A percentile compares a stretch with the other conserved stretches of the same genome.
Evolutionary conservation across 2,113 vertebrate species (phyloP).

Genomic region (Microtus oregoni): DNA sequence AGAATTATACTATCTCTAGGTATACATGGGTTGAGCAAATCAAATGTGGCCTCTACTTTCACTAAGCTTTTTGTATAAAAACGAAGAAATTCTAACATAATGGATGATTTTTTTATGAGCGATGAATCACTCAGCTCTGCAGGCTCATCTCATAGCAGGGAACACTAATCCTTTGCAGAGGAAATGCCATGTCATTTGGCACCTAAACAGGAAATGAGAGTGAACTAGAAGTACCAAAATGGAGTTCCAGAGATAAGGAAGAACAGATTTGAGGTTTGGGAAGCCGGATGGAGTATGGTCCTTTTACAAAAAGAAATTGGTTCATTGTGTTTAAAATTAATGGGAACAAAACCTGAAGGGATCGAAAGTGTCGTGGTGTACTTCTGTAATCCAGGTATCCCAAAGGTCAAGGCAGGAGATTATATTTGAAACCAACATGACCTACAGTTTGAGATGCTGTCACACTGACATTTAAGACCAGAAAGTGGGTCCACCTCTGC

Average conservation of each 20-base stretch:
- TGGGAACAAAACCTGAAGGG: neutral
- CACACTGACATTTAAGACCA: neutral
- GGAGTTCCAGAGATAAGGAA: neutral
- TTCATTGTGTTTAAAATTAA: neutral
- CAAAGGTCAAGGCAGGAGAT: neutral
- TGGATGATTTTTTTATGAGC: conserved; percentile 18
- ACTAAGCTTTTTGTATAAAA: conserved; percentile 23
- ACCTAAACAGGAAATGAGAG: neutral
- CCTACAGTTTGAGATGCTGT: neutral
- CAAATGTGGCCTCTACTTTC: neutral
- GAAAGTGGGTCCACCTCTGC: neutral
- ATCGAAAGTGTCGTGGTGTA: neutral
- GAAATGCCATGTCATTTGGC: conserved; percentile 1
- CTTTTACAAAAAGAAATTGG: conserved; percentile 21
- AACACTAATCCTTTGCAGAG: conserved; percentile 10
- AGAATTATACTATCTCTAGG: neutral
- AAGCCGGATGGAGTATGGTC: neutral
- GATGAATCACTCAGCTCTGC: conserved; percentile 8
- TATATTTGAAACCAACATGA: neutral
- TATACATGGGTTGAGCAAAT: neutral
- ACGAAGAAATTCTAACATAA: conserved; percentile 27
- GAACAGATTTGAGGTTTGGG: neutral
- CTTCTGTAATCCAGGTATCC: neutral
- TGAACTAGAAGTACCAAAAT: conserved; percentile 18
- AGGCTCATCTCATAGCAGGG: neutral